Base-by-base conservation (phyloP, 2,888 invertebrate genomes). In the Drosophila lutescens region DNA sequence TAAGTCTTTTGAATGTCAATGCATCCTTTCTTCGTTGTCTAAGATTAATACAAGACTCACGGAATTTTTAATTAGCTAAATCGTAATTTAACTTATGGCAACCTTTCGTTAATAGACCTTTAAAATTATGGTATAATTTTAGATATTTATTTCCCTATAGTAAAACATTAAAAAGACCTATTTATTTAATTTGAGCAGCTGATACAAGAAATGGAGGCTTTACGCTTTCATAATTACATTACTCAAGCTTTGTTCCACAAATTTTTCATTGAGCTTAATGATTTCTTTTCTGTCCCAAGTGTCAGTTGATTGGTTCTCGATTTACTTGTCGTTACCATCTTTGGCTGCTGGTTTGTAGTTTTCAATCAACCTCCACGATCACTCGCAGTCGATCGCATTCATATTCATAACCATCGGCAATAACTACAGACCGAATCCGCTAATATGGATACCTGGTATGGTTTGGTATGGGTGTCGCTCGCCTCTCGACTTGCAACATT, bases 401-500 rank as follows among this genome's bases (percentile, higher is more conserved):
- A 75, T 68, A 63, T 78, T 63, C 73, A 59, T 72, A 79, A 44
- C 23, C 54, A 63, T 58, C 43, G 40, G 40, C 60, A 54, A 76
- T 36, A 63, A 34, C 43, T 50, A 69, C 56, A 58, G 63, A 54
- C 53, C 43, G 53, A 60, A 32, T 63, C 41, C 40, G 63, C 82
- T 63, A 78, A 74, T 79, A 71, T 86, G 75, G 86, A 62, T 61
- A 71, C 77, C 84, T 74, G 79, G 76, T 59, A 30, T 30, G 30
- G 26, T 26, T 5, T 26, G 62, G 59, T 75, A 68, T 77, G 36
- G 57, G 57, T 71, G 68, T 50, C 85, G 69, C 56, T 59, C 71
- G 79, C 66, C 66, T 68, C 55, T 76, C 77, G 71, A 69, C 78
- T 86, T 83, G 82, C 89, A 83, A 76, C 82, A 86, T 78, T 74